phyloP scores from a whole-genome alignment of 35 echinoderm and acorn worm species.

The Patiria miniata region DNA sequence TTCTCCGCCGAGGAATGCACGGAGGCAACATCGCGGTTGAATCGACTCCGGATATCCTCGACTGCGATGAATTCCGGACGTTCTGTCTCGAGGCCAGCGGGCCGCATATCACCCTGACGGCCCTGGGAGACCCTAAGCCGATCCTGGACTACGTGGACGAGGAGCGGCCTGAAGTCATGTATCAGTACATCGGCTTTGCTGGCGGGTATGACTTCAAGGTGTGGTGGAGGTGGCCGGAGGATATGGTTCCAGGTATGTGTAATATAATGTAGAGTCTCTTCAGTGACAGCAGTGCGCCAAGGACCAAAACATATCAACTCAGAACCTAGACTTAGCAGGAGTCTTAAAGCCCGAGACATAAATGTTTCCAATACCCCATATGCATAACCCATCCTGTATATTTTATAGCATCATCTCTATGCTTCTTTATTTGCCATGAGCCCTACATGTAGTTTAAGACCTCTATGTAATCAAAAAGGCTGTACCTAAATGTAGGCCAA shows the following conservation, averaged over 20 bases:
- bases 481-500: too few species aligned
- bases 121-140: neutral
- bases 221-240: neutral
- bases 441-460: too few species aligned
- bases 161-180: neutral
- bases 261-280: too few species aligned
- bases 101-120: neutral
- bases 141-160: neutral
- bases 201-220: neutral
- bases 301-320: too few species aligned
- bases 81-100: neutral
- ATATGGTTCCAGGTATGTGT: neutral
- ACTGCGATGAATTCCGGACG: neutral
- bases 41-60: neutral
- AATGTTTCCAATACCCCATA: too few species aligned
- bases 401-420: too few species aligned
- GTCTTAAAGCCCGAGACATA: too few species aligned
- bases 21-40: neutral
- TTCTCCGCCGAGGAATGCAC: neutral
- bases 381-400: too few species aligned
- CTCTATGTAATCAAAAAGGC: too few species aligned
- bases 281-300: too few species aligned
- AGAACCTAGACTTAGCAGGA: too few species aligned
- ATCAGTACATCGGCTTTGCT: constrained; percentile 7
- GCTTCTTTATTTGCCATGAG: too few species aligned